Percentiles rank a stretch among this genome's conserved stretches.
These are phyloP conservation scores for Adelosebastes latens DNA, from an alignment of 2,797 vertebrate genomes.

Conservation along the genomic window DNA sequence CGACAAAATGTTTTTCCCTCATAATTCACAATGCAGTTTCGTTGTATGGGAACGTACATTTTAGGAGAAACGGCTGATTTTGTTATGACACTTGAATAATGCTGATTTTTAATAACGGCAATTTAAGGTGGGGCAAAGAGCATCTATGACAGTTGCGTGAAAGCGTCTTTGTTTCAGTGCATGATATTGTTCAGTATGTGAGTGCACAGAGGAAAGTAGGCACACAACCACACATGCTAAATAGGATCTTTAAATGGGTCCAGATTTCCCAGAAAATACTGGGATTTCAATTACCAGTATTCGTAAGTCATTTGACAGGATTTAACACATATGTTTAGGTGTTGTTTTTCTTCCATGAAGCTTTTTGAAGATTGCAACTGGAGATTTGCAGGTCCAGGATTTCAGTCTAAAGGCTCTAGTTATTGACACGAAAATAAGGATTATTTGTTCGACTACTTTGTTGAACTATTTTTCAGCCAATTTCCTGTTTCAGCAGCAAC, in stretches of 20 bases:
- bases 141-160: not conserved
- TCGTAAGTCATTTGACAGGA: not conserved
- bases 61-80: fast-evolving
- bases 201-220: not conserved
- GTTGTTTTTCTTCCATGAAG: not conserved
- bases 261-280: not conserved
- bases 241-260: not conserved
- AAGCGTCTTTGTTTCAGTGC: not conserved
- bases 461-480: not conserved
- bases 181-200: not conserved
- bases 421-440: not conserved
- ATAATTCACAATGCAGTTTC: no score
- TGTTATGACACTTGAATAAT: not conserved
- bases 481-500: not conserved
- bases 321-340: not conserved
- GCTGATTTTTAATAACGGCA: not conserved
- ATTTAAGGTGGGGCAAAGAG: not conserved
- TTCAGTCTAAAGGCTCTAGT: not conserved
- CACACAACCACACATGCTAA: no score
- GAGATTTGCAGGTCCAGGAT: not conserved
- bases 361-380: not conserved
- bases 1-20: no score
- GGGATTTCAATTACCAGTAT: not conserved
- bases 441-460: not conserved
- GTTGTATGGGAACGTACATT: fast-evolving